Evolutionary conservation across 2,113 vertebrate genomes (phyloP).

Genomic region (Heliornis fulica): DNA sequence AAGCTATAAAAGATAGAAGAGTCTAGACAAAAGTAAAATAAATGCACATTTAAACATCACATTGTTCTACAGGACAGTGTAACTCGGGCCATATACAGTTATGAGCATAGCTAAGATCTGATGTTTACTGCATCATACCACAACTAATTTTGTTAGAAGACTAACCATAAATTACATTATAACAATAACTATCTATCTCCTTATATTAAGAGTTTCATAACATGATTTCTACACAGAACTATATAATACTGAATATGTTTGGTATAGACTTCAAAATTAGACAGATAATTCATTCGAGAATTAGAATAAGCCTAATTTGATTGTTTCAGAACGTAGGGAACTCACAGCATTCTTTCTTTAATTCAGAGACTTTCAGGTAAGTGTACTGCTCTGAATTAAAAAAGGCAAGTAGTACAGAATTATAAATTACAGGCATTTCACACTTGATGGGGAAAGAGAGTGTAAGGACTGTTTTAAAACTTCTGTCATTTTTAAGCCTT

Average conservation of each 20-base stretch:
- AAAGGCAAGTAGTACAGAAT: not conserved
- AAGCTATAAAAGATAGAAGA: not conserved
- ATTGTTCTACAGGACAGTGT: not conserved
- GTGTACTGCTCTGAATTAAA: not conserved
- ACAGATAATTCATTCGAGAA: not conserved
- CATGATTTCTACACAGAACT: not conserved
- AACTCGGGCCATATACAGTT: not conserved
- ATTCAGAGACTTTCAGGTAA: not conserved
- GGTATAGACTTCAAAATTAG: not conserved
- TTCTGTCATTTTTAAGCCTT: not conserved
- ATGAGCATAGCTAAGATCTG: not conserved
- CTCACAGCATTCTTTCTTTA: not conserved
- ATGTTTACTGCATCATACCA: not conserved
- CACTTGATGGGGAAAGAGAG: not conserved
- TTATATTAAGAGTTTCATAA: not conserved
- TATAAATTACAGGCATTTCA: not conserved
- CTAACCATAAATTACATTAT: not conserved
- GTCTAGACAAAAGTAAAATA: slow-evolving; percentile 19
- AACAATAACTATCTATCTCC: not conserved
- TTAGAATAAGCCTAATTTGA: not conserved
- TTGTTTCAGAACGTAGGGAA: not conserved
- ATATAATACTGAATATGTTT: not conserved
- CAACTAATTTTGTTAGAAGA: not conserved
- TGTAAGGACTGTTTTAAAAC: not conserved
- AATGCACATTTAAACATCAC: not conserved